These are phyloP conservation scores for Amyelois transitella DNA, from an alignment of 1,140 invertebrate genomes.

Conservation along the genomic window DNA sequence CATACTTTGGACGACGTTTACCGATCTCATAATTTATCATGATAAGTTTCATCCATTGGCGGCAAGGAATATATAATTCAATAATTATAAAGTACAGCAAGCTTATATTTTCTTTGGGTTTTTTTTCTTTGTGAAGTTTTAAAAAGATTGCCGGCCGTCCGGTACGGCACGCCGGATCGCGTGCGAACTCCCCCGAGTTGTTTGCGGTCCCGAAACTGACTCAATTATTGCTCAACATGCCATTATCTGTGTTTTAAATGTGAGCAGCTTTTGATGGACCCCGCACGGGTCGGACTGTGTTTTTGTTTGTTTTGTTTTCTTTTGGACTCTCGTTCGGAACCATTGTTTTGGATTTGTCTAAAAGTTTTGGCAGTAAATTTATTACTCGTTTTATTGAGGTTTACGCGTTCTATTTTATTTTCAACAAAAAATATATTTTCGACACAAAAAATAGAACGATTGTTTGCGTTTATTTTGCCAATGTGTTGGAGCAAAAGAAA, in stretches of 20 bases:
- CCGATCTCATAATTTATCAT: too few relatives aligned
- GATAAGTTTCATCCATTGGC: too few relatives aligned
- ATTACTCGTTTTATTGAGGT: background rate
- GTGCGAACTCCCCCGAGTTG: background rate
- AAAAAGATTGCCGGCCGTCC: background rate
- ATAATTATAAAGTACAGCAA: too few relatives aligned
- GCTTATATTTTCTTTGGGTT: too few relatives aligned
- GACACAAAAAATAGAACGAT: too few relatives aligned
- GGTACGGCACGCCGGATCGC: background rate
- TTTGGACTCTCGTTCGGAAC: background rate
- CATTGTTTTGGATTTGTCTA: background rate
- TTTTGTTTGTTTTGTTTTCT: background rate
- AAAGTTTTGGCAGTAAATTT: background rate
- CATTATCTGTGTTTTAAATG: constrained; percentile 4
- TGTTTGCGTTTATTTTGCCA: too few relatives aligned
- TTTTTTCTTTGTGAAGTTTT: too few relatives aligned
- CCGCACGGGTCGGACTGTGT: background rate
- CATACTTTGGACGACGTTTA: too few relatives aligned
- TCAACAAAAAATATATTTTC: background rate
- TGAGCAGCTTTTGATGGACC: background rate
- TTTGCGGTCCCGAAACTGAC: background rate
- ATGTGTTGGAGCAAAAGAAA: too few relatives aligned
- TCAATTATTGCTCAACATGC: background rate
- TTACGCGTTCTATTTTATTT: background rate
- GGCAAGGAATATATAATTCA: too few relatives aligned